Base-by-base conservation (phyloP, 2,888 invertebrate genomes). In the Dynastes hyllus region DNA sequence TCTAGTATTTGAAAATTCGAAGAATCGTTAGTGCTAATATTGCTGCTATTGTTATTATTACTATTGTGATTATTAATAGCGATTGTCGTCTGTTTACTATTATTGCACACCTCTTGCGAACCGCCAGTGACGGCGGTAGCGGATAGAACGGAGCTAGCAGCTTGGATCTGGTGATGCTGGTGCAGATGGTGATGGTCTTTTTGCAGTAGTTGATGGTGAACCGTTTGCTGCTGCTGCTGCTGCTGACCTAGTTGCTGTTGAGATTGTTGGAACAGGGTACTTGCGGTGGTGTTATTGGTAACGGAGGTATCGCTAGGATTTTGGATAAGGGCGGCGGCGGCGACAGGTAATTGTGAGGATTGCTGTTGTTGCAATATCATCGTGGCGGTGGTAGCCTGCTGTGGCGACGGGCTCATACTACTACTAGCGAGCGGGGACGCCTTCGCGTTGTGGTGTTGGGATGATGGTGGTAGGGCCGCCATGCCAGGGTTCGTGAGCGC, bases 331-430 rank as follows among this genome's bases (percentile, higher is more conserved):
- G 45, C 45, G 45, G 45, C 67, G 71, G 81, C 79, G 82, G 82
- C 75, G 76, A 80, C 79, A 79, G 81, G 79, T 78, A 80, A 80
- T 81, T 83, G 83, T 80, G 78, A 77, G 73, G 78, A 78, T 75
- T 82, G 76, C 22, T 67, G 80, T 50, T 67, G 80, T 81, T 81
- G 81, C 82, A 78, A 81, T 82, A 84, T 82, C 82, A 84, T 82
- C 81, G 83, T 83, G 79, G 84, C 84, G 71, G 83, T 80, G 58
- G 81, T 81, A 63, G 81, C 80, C 16, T 58, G 55, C 8, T 58
- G 55, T 87, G 86, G 86, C 87, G 87, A 88, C 84, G 88, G 88
- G 86, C 87, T 89, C 85, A 89, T 85, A 86, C 89, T 61, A 69
- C 61, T 76, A 55, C 69, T 71, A 66, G 45, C 45, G 29, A 8